A percentile compares a stretch with the other conserved stretches of the same genome.
Evolutionary conservation across 2,797 vertebrate species (phyloP).

Genomic region (Antennarius maculatus): DNA sequence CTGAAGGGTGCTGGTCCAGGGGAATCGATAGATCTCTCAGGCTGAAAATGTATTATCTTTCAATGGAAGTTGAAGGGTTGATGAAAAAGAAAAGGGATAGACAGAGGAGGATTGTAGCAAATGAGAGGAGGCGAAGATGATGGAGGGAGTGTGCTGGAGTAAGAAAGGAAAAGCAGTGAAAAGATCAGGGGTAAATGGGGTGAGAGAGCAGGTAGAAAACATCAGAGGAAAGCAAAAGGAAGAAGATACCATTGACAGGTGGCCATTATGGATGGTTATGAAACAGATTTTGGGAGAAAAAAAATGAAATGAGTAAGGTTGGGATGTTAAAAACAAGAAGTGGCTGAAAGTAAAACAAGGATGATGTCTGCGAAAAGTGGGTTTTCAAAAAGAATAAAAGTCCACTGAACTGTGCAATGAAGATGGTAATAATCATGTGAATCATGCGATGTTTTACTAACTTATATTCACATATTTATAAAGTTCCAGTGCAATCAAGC

Average conservation of each 20-base stretch:
- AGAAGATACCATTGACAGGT: not conserved
- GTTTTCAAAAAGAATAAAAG: not conserved
- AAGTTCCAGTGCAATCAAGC: not conserved
- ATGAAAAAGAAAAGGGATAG: constrained; percentile 12
- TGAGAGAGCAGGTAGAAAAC: constrained; percentile 27
- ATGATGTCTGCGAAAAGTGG: not conserved
- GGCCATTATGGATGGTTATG: constrained; percentile 2
- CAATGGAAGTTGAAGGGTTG: constrained; percentile 39
- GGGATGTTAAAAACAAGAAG: not conserved
- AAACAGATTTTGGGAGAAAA: not conserved
- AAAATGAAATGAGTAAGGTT: constrained; percentile 3
- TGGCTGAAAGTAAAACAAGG: not conserved
- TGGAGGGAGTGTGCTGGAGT: constrained; percentile 29
- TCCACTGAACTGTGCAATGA: not conserved
- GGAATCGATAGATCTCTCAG: constrained; percentile 83
- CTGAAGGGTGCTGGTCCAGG: constrained; percentile 64
- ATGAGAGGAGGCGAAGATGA: constrained; percentile 29
- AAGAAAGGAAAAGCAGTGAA: constrained; percentile 40
- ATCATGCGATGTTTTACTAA: too few species aligned
- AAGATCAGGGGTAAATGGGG: constrained; percentile 43
- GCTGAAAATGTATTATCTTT: constrained; percentile 84
- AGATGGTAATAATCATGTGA: not conserved
- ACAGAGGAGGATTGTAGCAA: constrained; percentile 20
- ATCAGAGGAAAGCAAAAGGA: not conserved
- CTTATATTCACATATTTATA: not conserved